Evolutionary conservation across 2,888 invertebrate species (phyloP).

Genomic region (Patella pellucida): DNA sequence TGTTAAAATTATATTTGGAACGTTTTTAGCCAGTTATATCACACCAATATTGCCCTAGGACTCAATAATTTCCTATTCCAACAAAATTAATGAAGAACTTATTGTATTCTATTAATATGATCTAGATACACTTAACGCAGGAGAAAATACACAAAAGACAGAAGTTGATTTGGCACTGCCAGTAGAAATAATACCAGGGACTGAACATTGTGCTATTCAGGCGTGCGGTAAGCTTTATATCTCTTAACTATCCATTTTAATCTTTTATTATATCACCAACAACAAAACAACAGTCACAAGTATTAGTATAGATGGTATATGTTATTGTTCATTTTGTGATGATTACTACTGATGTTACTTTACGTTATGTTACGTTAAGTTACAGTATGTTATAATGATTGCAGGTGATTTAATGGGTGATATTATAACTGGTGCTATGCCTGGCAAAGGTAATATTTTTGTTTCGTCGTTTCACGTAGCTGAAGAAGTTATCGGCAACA

Average conservation of each 20-base stretch:
- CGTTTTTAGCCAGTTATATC: too few species aligned
- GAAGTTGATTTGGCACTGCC: conserved; percentile 34
- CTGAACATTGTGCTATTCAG: conserved; percentile 32
- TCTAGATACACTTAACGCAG: conserved; percentile 21
- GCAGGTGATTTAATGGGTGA: conserved; percentile 24
- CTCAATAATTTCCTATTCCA: too few species aligned
- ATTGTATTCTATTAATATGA: neutral
- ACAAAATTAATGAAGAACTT: neutral
- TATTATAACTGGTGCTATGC: conserved; percentile 1
- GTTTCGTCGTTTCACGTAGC: conserved; percentile 13
- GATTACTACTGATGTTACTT: too few species aligned
- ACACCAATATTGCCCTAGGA: too few species aligned
- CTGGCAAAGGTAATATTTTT: neutral
- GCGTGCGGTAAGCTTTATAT: conserved; percentile 30
- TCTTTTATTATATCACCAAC: too few species aligned
- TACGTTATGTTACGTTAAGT: too few species aligned
- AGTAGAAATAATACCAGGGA: conserved; percentile 30
- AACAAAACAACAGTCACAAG: too few species aligned
- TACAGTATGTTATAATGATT: too few species aligned
- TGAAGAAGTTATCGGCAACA: conserved; percentile 18
- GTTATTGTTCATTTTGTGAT: too few species aligned
- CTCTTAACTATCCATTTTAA: neutral
- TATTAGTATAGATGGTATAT: too few species aligned
- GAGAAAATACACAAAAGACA: conserved; percentile 29
- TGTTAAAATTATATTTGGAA: too few species aligned